A percentile compares a stretch with the other conserved stretches of the same genome.
These are phyloP conservation scores for Burhinus oedicnemus DNA, from an alignment of 2,113 vertebrate genomes.

Conservation along the genomic window DNA sequence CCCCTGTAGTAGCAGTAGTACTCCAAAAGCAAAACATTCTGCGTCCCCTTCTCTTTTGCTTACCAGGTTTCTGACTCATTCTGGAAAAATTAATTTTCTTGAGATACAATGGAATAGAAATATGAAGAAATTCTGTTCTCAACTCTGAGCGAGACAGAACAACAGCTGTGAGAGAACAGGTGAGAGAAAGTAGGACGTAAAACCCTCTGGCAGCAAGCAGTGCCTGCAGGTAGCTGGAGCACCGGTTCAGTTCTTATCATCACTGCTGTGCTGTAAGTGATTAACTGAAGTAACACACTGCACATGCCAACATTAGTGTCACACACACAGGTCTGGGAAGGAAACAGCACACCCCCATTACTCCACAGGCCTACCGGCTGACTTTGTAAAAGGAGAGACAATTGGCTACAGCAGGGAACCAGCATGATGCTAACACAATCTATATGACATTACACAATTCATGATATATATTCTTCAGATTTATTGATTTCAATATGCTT, in stretches of 20 bases:
- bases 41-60: neutral
- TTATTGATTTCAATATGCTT: neutral
- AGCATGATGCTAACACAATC: neutral
- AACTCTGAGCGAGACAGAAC: neutral
- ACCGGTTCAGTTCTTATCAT: rapidly evolving
- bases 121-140: neutral
- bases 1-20: neutral
- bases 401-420: neutral
- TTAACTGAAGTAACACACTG: neutral
- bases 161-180: neutral
- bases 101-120: neutral
- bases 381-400: neutral
- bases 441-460: neutral
- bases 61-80: neutral
- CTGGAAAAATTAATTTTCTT: neutral
- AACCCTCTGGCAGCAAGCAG: neutral
- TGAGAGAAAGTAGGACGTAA: neutral
- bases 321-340: neutral
- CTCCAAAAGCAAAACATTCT: neutral
- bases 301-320: neutral
- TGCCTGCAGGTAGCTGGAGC: neutral
- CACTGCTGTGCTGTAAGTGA: neutral
- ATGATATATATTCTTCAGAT: neutral
- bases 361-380: neutral
- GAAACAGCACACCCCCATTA: neutral